Evolutionary conservation across 2,113 vertebrate genomes (phyloP).

Genomic region (Castor canadensis): DNA sequence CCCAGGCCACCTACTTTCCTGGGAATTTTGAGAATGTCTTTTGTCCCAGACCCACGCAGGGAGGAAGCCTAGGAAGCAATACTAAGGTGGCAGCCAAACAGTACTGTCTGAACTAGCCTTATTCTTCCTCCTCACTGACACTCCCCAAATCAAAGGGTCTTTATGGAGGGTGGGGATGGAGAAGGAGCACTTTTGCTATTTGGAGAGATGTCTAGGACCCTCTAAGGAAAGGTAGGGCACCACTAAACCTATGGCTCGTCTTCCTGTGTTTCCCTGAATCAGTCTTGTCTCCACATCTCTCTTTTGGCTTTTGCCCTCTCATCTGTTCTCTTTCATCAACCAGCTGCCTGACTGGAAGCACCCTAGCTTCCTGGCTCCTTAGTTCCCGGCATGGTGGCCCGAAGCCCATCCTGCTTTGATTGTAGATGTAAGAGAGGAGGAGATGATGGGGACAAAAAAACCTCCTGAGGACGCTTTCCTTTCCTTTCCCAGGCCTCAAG

Average conservation of each 20-base stretch:
- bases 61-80: slow-evolving; percentile 53
- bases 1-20: slow-evolving; percentile 63
- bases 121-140: slow-evolving; percentile 37
- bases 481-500: slow-evolving; percentile 42
- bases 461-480: not conserved
- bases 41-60: slow-evolving; percentile 61
- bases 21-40: slow-evolving; percentile 70
- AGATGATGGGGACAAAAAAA: not conserved
- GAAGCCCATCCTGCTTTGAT: not conserved
- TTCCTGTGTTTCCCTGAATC: not conserved
- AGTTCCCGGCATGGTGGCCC: slow-evolving; percentile 3
- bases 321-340: slow-evolving; percentile 49
- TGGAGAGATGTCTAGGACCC: not conserved
- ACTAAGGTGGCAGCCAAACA: slow-evolving; percentile 51
- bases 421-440: not conserved
- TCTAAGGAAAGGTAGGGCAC: not conserved
- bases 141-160: slow-evolving; percentile 46
- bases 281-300: not conserved
- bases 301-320: slow-evolving; percentile 10
- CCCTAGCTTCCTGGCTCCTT: not conserved
- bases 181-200: not conserved
- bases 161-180: slow-evolving; percentile 1
- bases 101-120: not conserved
- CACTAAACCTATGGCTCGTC: not conserved
- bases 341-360: not conserved